phyloP scores from a whole-genome alignment of 2,797 vertebrate genomes.

The Hydrolagus colliei region DNA sequence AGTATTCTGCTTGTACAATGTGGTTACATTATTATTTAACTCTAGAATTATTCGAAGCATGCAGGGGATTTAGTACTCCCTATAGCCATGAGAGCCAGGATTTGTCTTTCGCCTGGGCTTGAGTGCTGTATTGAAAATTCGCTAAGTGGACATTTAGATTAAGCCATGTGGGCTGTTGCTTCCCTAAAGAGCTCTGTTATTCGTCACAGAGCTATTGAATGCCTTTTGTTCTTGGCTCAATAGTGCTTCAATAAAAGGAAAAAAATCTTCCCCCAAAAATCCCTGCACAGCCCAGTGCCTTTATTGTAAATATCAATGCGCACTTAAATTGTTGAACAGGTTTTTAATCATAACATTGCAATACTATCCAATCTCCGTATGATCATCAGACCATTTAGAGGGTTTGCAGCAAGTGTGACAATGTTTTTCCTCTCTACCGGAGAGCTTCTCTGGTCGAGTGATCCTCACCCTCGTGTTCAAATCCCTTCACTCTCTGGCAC shows the following conservation, averaged over 20 bases:
- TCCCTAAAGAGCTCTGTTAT: slow-evolving; percentile 4
- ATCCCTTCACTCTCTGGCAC: no score
- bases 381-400: no score
- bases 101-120: not conserved
- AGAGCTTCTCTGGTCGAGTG: no score
- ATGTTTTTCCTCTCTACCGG: no score
- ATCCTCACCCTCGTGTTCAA: no score
- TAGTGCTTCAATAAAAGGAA: not conserved
- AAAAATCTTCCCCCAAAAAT: not conserved
- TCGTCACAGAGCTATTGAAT: not conserved
- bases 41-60: slow-evolving; percentile 5
- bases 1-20: not conserved
- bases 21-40: slow-evolving; percentile 26
- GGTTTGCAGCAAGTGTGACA: no score
- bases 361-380: no score
- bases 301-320: not conserved
- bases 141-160: slow-evolving; percentile 12
- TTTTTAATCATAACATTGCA: no score
- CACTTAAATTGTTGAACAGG: no score
- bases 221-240: not conserved
- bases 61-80: slow-evolving; percentile 1
- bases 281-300: not conserved
- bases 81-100: not conserved
- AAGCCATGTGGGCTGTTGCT: not conserved
- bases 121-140: not conserved